Base-by-base conservation (phyloP, 2,113 vertebrate genomes). In the Scolopax mira region DNA sequence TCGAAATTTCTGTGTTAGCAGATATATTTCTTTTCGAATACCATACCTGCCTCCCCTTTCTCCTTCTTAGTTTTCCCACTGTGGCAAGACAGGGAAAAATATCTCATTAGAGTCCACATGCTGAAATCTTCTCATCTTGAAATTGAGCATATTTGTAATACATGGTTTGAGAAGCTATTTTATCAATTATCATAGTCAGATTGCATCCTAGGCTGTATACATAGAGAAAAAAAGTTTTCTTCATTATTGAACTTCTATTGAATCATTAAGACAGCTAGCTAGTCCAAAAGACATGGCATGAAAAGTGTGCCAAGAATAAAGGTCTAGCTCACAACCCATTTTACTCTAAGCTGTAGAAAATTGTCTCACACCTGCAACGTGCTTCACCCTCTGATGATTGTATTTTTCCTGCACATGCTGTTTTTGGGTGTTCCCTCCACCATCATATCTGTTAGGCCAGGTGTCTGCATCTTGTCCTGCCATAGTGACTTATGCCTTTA, bases 401-500 rank as follows among this genome's bases (percentile, higher is more conserved):
- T 21, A 2, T 7, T 55, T 73, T 61, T 85, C 27, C 24, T 37
- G 27, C 27, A 62, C 27, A 10, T 1, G 1, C 7, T 89, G 6
- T 27, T 70, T 72, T 42, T 57, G 15, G 4, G 5, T 44, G 18
- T 30, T 89, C 9, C 14, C 12, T 58, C 7, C 3, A 3, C 5
- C 41, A 70, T 65, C 10, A 51, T 4, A 28, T 16, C 21, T 78
- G 33, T 57, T 39, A 74, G 60, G 16, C 69, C 91, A 94, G 80
- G 28, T 81, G 82, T 46, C 54, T 70, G 33, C 49, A 24, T 18
- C 27, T 66, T 57, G 3, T 41, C 49, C 78, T 89, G 86, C 18
- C 83, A 60, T 9, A 75, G 48, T 94, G 84, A 95, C 95, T 96
- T 75, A 94, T 92, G 41, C 19, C 84, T 91, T 82, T 78, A 82